Evolutionary conservation across 2,113 vertebrate genomes (phyloP), one percentile per base, ranked within the genome.

Genomic region (Regulus satrapa): DNA sequence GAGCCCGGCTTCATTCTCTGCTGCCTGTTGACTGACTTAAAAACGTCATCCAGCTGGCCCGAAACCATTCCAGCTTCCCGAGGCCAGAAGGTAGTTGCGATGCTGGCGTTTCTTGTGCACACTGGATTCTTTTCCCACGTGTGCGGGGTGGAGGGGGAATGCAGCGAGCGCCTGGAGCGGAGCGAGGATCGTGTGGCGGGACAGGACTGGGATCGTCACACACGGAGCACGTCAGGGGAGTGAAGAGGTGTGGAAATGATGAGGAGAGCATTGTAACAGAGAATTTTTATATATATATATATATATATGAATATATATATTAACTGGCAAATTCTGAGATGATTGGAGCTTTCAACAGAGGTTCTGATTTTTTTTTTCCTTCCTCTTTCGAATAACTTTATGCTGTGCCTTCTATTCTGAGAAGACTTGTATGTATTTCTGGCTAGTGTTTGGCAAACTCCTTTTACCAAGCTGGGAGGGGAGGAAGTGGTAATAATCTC

Each of bases 351-450:
- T 96, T 96, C 90, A 85, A 83, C 79, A 85, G 93, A 96, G 89
- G 88, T 96, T 96, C 85, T 95, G 92, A 90, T 78, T 91, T 91
- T 92, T 94, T 92, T 84, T 91, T n/a, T n/a, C n/a, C 78, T 94
- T 97, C 85, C 88, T 96, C 92, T 97, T 93, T 96, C 6, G 2
- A 96, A 90, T 96, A 97, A 97, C 96, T 97, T 96, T 91, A 97
- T 96, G 95, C 97, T 25, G 97, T 97, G 97, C 97, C 97, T 97
- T 97, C 97, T 97, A 97, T 95, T 97, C 92, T 95, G 92, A 97
- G 97, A 97, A 97, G 97, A 97, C 95, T 97, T 97, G 95, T 97
- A 98, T 98, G 98, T 98, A 98, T 98, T 98, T 98, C 97, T 97
- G 92, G 94, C 94, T 96, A 95, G 94, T 88, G 92, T 94, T 94